Percentiles rank a stretch among this genome's conserved stretches.
These are phyloP conservation scores for Andrena chrysosceles DNA, from an alignment of 2,888 invertebrate species.

Conservation along the genomic window DNA sequence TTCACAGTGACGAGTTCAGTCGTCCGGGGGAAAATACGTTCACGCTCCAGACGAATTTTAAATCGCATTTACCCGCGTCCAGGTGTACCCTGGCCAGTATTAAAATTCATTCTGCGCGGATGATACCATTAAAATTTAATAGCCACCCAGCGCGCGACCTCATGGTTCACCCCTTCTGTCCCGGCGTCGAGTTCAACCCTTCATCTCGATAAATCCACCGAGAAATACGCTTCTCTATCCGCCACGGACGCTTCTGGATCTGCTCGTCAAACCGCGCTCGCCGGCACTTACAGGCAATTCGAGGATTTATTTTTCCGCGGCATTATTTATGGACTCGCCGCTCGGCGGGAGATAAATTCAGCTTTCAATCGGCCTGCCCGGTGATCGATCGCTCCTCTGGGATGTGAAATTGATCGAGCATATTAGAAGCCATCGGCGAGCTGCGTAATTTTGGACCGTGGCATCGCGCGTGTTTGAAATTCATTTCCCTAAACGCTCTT, in stretches of 20 bases:
- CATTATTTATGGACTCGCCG: constrained; percentile 19
- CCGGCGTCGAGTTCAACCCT: neutral
- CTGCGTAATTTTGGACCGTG: neutral
- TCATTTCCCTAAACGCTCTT: no score
- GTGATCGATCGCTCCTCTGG: neutral
- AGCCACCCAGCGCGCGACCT: constrained; percentile 47
- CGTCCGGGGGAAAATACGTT: neutral
- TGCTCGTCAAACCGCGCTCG: neutral
- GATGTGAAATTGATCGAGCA: neutral
- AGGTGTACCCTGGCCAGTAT: constrained; percentile 10
- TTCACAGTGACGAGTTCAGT: constrained; percentile 6
- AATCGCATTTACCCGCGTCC: constrained; percentile 14
- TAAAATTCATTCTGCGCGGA: constrained; percentile 46
- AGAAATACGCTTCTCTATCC: constrained; percentile 29
- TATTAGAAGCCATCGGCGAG: constrained; percentile 10
- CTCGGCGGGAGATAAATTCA: constrained; percentile 1
- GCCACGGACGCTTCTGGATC: constrained; percentile 5
- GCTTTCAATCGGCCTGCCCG: neutral
- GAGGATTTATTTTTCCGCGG: constrained; percentile 13
- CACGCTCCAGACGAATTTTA: constrained; percentile 12
- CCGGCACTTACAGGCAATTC: constrained; percentile 8
- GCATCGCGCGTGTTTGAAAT: no score
- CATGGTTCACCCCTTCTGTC: constrained; percentile 36
- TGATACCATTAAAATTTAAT: constrained; percentile 61
- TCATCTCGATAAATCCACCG: constrained; percentile 41